Evolutionary conservation across 1,140 invertebrate genomes (phyloP), one percentile per base, ranked within the genome.

Genomic region (Phymastichus coffea): DNA sequence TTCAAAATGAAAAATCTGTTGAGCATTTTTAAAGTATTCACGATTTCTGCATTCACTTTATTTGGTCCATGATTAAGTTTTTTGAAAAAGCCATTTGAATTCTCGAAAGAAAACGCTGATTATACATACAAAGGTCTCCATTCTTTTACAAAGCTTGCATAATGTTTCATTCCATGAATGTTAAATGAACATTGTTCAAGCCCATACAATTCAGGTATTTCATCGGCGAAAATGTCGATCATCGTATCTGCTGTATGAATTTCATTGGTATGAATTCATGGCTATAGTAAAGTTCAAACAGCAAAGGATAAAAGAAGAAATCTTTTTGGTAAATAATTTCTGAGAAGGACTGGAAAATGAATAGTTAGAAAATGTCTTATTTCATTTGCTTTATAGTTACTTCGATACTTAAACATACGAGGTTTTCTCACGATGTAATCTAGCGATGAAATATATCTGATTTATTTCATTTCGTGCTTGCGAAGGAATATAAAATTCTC

Each of bases 381-480:
- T 58, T 63, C 61, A 25, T 41, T 49, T 14, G 56, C 51, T 63
- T 58, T 63, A 37, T 35, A 63, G 28, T 49, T 48, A 19, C 43
- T 48, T 17, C 35, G 23, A 41, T 46, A 46, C n/a, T 41, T 25
- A 2, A 58, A 25, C 9, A 9, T 10, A 43, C 61, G 25, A 28
- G 61, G 62, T 14, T 6, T 49, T 35, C 52, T 51, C 51, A 52
- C 40, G 19, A 55, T 37, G 17, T 33, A 25, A 40, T 53, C 48
- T 26, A 55, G 54, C n/a, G 55, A 55, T 30, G 26, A 25, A 25
- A 63, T 57, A 44, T 47, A 6, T 8, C 4, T n/a, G 4, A 37
- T 49, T 41, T 43, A 63, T 58, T n/a, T 37, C 9, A 12, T 41
- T 15, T n/a, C 37, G 12, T 14, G 2, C 3, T n/a, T 15, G n/a